Percentiles rank a stretch among this genome's conserved stretches.
phyloP scores from a whole-genome alignment of 2,797 vertebrate genomes.

The Sebastes miniatus region DNA sequence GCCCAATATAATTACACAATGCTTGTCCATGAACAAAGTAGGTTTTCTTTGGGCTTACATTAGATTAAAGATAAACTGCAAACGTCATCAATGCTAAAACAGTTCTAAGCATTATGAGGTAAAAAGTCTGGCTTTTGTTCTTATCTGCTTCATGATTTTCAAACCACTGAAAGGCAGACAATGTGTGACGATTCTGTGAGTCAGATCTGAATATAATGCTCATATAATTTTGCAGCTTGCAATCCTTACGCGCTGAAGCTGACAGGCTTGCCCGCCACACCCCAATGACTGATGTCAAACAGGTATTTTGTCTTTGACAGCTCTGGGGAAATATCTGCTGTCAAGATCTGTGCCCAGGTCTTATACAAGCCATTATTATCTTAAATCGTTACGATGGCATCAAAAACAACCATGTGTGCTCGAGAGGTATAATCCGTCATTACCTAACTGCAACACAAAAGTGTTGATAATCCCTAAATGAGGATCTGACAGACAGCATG shows the following conservation, averaged over 20 bases:
- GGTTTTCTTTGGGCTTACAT: not conserved
- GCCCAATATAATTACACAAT: not conserved
- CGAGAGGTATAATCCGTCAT: not conserved
- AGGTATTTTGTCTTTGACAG: slow-evolving; percentile 34
- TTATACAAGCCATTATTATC: not conserved
- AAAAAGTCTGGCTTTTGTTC: not conserved
- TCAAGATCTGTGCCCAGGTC: not conserved
- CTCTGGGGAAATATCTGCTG: slow-evolving; percentile 11
- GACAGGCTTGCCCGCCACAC: not conserved
- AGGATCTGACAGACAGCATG: slow-evolving; percentile 4
- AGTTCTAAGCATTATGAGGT: not conserved
- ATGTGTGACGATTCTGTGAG: not conserved
- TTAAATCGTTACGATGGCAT: not conserved
- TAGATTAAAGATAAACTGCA: slow-evolving; percentile 19
- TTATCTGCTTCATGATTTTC: not conserved
- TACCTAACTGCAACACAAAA: not conserved
- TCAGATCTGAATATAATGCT: not conserved
- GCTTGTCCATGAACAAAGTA: not conserved
- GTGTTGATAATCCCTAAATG: not conserved
- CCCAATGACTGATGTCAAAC: not conserved
- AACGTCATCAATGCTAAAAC: not conserved
- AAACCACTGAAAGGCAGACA: not conserved
- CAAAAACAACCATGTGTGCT: slow-evolving; percentile 19
- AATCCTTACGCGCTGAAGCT: not conserved
- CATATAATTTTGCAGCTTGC: not conserved